A percentile compares a stretch with the other conserved stretches of the same genome.
Conservation (phyloP, 2,888 invertebrate genomes). For the Macrosiphum euphorbiae region DNA sequence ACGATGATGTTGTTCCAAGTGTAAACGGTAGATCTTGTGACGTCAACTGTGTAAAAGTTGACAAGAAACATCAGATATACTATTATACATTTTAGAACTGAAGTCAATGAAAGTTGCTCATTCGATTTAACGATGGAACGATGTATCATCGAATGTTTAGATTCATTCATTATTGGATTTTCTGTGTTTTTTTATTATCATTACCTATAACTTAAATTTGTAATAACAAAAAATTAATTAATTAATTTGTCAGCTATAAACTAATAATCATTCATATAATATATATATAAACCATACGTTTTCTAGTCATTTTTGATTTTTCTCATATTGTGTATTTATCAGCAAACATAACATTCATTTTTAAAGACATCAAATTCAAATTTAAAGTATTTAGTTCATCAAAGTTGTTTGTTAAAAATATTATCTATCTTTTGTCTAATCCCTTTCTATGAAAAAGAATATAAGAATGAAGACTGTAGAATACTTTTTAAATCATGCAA, state of each 20-base stretch:
- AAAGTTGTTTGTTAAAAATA: not conserved
- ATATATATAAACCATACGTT: not conserved
- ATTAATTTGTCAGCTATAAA: not conserved
- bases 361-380: not conserved
- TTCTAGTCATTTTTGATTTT: not conserved
- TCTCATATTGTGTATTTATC: not conserved
- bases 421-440: not conserved
- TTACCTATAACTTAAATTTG: not conserved
- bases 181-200: not conserved
- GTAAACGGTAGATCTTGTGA: conserved; percentile 26
- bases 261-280: not conserved
- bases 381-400: not conserved
- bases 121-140: not conserved
- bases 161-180: not conserved
- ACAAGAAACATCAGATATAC: not conserved
- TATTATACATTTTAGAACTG: not conserved
- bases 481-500: not conserved
- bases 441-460: not conserved
- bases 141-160: not conserved
- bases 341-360: not conserved
- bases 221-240: not conserved
- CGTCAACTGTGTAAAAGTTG: not conserved
- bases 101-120: not conserved
- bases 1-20: not conserved
- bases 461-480: not conserved